Base-by-base conservation (phyloP, 2,888 invertebrate genomes). In the Tiphia femorata region DNA sequence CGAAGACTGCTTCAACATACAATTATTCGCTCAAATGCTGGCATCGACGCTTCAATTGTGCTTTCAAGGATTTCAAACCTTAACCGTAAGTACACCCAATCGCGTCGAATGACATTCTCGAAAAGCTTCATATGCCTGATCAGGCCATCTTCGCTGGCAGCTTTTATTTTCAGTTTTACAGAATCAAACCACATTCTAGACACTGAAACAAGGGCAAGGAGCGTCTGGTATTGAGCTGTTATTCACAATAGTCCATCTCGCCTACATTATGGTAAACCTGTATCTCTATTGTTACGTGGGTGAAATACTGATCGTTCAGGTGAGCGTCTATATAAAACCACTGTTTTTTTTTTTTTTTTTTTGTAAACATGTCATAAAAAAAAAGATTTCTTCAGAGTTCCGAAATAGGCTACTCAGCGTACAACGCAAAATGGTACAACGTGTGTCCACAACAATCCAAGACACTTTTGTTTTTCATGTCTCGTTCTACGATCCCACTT, bases 231-330 rank as follows among this genome's bases (percentile, higher is more conserved):
- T n/a, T n/a, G n/a, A n/a, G n/a, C 4, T 64, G 14, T 0, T 19
- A 0, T 72, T 70, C 6, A 33, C 68, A 5, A 1, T 44, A 0
- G 2, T 62, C 0, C 70, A 68, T 10, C 50, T 69, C 0, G 1
- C 53, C 21, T 72, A 65, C n/a, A 55, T 68, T 8, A 38, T 68
- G 37, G 12, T 70, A 25, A 75, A 76, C 35, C 27, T 75, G 1
- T 76, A 62, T 27, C 42, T 73, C n/a, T 73, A 75, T 41, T 76
- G 76, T 49, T 76, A 73, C 55, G 65, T 70, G 0, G 76, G 73
- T 3, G 75, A 75, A 7, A 61, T 14, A 42, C 62, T 76, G 35
- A 33, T 48, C 1, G 5, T 42, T 8, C 49, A 72, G 58, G 69
- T 67, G 59, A 6, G 8, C n/a, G n/a, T n/a, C n/a, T n/a, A n/a